Evolutionary conservation across 2,888 invertebrate genomes (phyloP), one percentile per base, ranked within the genome.

Genomic region (Dryomyza anilis): DNA sequence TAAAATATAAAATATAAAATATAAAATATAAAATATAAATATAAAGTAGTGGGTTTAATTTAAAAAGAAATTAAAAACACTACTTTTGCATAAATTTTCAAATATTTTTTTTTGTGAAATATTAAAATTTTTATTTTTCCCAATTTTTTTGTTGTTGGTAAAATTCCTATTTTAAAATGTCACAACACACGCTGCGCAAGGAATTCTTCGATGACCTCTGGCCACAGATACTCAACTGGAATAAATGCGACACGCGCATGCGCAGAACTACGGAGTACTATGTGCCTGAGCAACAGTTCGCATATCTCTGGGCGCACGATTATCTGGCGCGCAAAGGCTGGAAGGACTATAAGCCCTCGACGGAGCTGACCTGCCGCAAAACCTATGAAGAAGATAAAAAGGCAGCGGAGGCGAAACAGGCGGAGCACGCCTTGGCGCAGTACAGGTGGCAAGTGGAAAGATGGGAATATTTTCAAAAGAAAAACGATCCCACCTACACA

Each of bases 151-250:
- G n/a, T n/a, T n/a, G n/a, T n/a, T n/a, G n/a, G n/a, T n/a, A 25
- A 36, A 21, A 19, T 12, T 46, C 10, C 19, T 14, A 30, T 55
- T 33, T 21, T 4, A 55, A 63, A 56, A 63, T 63, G 56, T 63
- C 55, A 16, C 14, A 3, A 19, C 12, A 39, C 2, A 67, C 63
- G 7, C 52, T 67, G 45, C 52, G 25, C 2, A 50, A 45, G n/a
- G 30, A 60, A 0, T 76, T 78, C 61, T 76, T 77, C 19, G 75
- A 80, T 5, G 66, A 69, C 5, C 64, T 80, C 6, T 79, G 81
- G 81, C 80, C 80, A 0, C 56, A 73, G n/a, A 73, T 80, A 58
- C 63, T 81, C 19, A 69, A 77, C 1, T 70, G 74, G 4, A 77
- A 76, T 57, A 30, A 64, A 10, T 81, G 78, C 52, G 73, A 72